Conservation (phyloP, 2,113 vertebrate genomes). For the Gobiocypris rarus region DNA sequence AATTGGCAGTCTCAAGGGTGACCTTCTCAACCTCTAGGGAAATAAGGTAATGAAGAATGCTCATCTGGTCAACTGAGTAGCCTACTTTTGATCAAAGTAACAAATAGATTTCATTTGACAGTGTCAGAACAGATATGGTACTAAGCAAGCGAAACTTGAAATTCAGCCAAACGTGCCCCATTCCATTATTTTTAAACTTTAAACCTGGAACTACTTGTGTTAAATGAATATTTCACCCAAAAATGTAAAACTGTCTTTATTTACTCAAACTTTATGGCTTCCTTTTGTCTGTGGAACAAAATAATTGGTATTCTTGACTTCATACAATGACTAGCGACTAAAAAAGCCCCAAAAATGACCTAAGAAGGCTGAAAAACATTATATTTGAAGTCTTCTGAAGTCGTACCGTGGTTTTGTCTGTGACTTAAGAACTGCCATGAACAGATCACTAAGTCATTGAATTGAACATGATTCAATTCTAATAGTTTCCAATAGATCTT, state of each 20-base stretch:
- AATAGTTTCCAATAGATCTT: neutral
- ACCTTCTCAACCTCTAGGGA: slow-evolving; percentile 59
- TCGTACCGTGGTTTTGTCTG: neutral
- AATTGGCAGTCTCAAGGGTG: slow-evolving; percentile 60
- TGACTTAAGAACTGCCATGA: neutral
- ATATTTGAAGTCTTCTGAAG: too few relatives aligned
- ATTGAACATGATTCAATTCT: neutral
- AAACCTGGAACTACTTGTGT: neutral
- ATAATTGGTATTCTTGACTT: neutral
- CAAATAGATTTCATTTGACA: neutral
- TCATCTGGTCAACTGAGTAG: slow-evolving; percentile 41
- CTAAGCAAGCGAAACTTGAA: neutral
- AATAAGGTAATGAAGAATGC: slow-evolving; percentile 55
- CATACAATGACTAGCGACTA: too few relatives aligned
- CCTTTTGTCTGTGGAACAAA: neutral
- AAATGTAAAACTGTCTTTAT: too few relatives aligned
- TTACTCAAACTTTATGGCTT: neutral
- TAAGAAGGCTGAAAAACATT: too few relatives aligned
- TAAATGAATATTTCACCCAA: neutral
- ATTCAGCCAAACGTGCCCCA: neutral
- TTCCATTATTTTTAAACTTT: neutral
- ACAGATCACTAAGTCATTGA: neutral
- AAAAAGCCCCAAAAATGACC: too few relatives aligned
- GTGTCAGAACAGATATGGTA: neutral
- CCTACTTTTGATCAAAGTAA: slow-evolving; percentile 11